Evolutionary conservation across 2,888 invertebrate species (phyloP), one percentile per base, ranked within the genome.

Genomic region (Caenorhabditis wallacei): DNA sequence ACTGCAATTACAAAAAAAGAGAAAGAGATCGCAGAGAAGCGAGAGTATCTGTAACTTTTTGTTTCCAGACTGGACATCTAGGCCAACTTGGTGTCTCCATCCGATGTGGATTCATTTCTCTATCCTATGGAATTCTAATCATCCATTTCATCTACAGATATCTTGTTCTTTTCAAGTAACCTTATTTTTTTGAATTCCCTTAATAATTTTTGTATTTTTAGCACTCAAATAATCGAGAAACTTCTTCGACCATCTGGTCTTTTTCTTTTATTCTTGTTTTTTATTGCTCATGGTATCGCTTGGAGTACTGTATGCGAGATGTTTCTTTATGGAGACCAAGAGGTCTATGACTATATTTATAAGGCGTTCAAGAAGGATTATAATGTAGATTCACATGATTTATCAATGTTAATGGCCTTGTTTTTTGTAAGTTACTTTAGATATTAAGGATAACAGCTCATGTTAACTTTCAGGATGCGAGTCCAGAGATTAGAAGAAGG

Each of bases 101-200:
- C 13, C 57, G 81, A 11, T 81, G 75, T 26, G 70, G 75, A 2
- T 75, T 68, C 37, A 81, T 81, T 7, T 75, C 81, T 2, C 56
- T 75, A 8, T 76, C 75, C 35, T 81, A 76, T 46, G 81, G 75
- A n/a, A 75, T 81, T 35, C 46, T 81, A 1, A 40, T 70, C 18
- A 64, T 76, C 16, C 81, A 81, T 46, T 81, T 81, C 46, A 43
- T 81, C 30, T 81, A 81, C 24, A n/a, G 81, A 46, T 81, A 81
- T 35, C 35, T 81, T 53, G 81, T 71, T 5, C 30, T 81, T 22
- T 81, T 81, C 35, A 43, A 61, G 68, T 69, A 37, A 53, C 63
- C n/a, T 20, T 13, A 2, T 0, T 51, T 35, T 37, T 53, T 8
- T 10, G 11, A 30, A 30, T 5, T 30, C 30, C 30, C 30, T 5